Conservation (phyloP, 1,140 invertebrate species). For the Drosophila miranda region DNA sequence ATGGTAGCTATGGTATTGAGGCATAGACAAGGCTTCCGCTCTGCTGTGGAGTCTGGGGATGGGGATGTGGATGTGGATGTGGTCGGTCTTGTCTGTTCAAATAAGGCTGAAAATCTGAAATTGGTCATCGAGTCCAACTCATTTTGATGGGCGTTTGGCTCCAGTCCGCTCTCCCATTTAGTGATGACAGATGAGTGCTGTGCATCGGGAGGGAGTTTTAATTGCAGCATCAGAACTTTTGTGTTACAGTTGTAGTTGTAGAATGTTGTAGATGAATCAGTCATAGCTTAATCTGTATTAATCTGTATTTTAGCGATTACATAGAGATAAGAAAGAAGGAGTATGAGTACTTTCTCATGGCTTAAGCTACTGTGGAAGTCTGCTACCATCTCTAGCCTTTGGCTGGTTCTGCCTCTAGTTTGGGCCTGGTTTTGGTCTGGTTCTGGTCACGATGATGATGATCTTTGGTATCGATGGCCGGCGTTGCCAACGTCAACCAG, state of each 20-base stretch:
- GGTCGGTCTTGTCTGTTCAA: conserved; percentile 18
- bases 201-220: conserved; percentile 12
- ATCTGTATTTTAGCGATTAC: too few species aligned
- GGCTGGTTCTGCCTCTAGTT: conserved; percentile 9
- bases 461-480: conserved; percentile 34
- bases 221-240: too few species aligned
- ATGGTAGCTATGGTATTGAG: too few species aligned
- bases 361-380: background rate
- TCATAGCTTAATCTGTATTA: too few species aligned
- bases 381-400: conserved; percentile 16
- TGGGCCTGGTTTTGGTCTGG: conserved; percentile 41
- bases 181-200: conserved; percentile 29
- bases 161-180: conserved; percentile 25
- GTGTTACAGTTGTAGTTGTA: too few species aligned
- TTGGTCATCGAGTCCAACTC: conserved; percentile 41
- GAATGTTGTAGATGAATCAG: too few species aligned
- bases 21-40: conserved; percentile 6
- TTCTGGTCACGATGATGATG: conserved; percentile 38
- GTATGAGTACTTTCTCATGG: background rate
- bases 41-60: too few species aligned
- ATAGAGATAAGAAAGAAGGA: too few species aligned
- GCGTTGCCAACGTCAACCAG: conserved; percentile 7
- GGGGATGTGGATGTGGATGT: too few species aligned
- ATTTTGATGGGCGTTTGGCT: conserved; percentile 24
- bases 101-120: conserved; percentile 45